A percentile compares a stretch with the other conserved stretches of the same genome.
phyloP scores from a whole-genome alignment of 1,140 invertebrate species.

The Solenopsis fugax region DNA sequence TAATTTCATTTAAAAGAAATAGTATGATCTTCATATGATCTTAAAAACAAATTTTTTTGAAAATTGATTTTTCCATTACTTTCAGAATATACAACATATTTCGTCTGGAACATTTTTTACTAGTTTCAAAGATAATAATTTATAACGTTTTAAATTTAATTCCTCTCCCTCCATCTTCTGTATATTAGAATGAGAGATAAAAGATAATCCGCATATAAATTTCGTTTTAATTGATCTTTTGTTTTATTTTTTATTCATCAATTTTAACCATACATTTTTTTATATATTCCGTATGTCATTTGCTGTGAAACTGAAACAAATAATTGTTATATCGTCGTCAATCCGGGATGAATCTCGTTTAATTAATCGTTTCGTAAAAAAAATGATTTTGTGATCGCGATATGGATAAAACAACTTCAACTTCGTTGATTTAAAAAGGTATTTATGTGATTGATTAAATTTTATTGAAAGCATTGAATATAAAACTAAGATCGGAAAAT shows the following conservation, averaged over 20 bases:
- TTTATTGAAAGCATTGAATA: conserved; percentile 6
- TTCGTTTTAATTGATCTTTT: background rate
- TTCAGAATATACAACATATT: too few relatives aligned
- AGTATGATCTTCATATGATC: too few relatives aligned
- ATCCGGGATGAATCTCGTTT: background rate
- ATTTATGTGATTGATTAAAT: background rate
- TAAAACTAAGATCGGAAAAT: background rate
- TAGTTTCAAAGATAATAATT: too few relatives aligned
- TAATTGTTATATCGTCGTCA: background rate
- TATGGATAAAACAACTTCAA: background rate
- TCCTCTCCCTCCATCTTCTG: too few relatives aligned
- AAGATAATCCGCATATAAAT: background rate
- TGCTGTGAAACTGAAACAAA: background rate
- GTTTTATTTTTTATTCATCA: background rate
- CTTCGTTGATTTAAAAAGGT: background rate
- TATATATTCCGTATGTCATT: background rate
- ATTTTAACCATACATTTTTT: background rate
- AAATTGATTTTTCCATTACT: too few relatives aligned
- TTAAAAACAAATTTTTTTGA: too few relatives aligned
- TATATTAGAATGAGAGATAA: background rate
- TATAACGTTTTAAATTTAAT: too few relatives aligned
- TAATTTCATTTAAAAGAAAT: too few relatives aligned
- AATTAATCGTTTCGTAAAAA: background rate
- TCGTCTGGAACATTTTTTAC: too few relatives aligned
- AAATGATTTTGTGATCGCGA: background rate